Evolutionary conservation across 1,140 invertebrate species (phyloP), one percentile per base, ranked within the genome.

Genomic region (Drosophila oshimai): DNA sequence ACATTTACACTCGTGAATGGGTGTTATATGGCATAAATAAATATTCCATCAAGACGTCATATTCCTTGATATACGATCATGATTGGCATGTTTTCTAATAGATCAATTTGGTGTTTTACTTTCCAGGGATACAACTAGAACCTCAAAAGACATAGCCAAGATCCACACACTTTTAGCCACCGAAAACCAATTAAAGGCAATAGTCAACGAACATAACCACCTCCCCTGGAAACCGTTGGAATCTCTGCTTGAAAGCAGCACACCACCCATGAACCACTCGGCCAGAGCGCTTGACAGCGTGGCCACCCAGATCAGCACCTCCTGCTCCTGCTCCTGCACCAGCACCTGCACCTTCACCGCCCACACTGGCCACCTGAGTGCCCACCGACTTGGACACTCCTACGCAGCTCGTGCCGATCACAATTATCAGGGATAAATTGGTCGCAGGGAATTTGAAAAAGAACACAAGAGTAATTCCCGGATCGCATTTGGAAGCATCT

Each of bases 361-460:
- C 54, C 61, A 83, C 62, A 64, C 64, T 74, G 74, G 79, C 60
- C 78, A 68, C 44, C 13, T 57, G 31, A 68, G 62, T 46, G 50
- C 39, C 47, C 65, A 61, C 36, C 86, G 68, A n/a, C 70, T 87
- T 62, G 88, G 75, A 65, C 86, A 90, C 57, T 90, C 89, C 33
- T 90, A 90, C 79, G 89, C 89, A 20, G 71, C 51, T 18, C 75
- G 89, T 22, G 86, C 89, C 41, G 89, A 90, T 53, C 81, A 84
- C 61, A 90, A 90, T 84, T 90, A 90, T 84, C 26, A 24, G 58
- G 71, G 41, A 44, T 84, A 77, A 51, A 17, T 44, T 7, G 3
- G n/a, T n/a, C n/a, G n/a, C n/a, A n/a, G n/a, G 12, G 15, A 29
- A 51, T 20, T 10, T 33, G 4, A 18, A 6, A 44, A 15, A 18